phyloP scores from a whole-genome alignment of 2,797 vertebrate genomes.

The Philypnodon macrostomus region DNA sequence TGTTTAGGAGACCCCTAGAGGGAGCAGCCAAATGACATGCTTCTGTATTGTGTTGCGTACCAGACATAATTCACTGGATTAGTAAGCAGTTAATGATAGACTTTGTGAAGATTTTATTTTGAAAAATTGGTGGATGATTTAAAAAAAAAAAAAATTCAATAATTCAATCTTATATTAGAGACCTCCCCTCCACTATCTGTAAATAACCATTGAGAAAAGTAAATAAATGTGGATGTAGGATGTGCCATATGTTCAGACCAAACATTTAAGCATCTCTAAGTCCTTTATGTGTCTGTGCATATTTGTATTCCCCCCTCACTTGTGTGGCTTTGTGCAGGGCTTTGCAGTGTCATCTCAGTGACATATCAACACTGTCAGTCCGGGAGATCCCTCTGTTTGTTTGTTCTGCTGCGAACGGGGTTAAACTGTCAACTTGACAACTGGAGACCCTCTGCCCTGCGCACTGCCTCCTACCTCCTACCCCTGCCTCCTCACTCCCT shows the following conservation, averaged over 20 bases:
- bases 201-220: too few species aligned
- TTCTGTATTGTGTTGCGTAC: too few species aligned
- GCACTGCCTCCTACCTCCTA: slow-evolving; percentile 50
- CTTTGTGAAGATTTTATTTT: too few species aligned
- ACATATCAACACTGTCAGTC: slow-evolving; percentile 79
- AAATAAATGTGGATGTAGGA: not conserved
- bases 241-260: slow-evolving; percentile 19
- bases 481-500: slow-evolving; percentile 41
- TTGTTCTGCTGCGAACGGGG: slow-evolving; percentile 77
- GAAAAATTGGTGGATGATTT: too few species aligned
- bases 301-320: slow-evolving; percentile 52
- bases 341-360: slow-evolving; percentile 70
- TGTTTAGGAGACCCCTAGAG: too few species aligned
- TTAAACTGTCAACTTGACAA: slow-evolving; percentile 85
- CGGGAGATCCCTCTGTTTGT: slow-evolving; percentile 77
- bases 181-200: too few species aligned
- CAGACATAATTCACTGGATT: too few species aligned
- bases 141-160: too few species aligned
- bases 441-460: slow-evolving; percentile 74
- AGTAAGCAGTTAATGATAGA: too few species aligned
- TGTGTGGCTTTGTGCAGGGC: slow-evolving; percentile 65
- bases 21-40: too few species aligned
- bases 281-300: slow-evolving; percentile 60
- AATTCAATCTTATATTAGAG: too few species aligned
- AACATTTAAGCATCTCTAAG: slow-evolving; percentile 23